Base-by-base conservation (phyloP, 1,140 invertebrate genomes). In the Drosophila virilis region DNA sequence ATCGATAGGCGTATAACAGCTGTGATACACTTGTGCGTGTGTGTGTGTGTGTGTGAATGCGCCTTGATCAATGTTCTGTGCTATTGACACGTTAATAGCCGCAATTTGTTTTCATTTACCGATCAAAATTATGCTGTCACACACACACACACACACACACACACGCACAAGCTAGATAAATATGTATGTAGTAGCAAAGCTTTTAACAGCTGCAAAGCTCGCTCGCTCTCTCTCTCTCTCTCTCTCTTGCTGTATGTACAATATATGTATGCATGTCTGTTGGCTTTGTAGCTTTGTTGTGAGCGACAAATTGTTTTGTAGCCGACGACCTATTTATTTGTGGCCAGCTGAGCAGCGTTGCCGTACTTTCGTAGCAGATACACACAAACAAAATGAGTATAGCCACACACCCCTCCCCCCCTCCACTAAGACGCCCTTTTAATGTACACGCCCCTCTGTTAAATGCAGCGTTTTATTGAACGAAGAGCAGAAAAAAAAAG, bases 241-340 rank as follows among this genome's bases (percentile, higher is more conserved):
- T 2, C 22, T 28, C 9, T 51, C 66, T 32, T 50, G 40, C 10
- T 35, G 37, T 66, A 46, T 28, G 51, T 43, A 54, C n/a, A 32
- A 6, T 0, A 9, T 17, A 17, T 17, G 1, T 17, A 17, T 17
- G 17, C 1, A 17, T 28, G 33, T 8, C 9, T 17, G 37, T 15
- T 70, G 15, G 58, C 38, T 70, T 61, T 52, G 38, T 38, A 51
- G 69, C 66, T 80, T 51, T 77, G 73, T 64, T 17, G 46, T 69
- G 37, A 51, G 76, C 79, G 45, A 79, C 72, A 70, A 70, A 74
- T 69, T 67, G 57, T 74, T 62, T 69, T 74, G 71, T 74, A 48
- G 71, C 35, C 43, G 51, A 42, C 73, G 73, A 75, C 73, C 73
- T 75, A 75, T 71, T 75, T 75, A 65, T 70, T 70, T 51, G 32